Evolutionary conservation across 2,797 vertebrate genomes (phyloP), one percentile per base, ranked within the genome.

Genomic region (Sebastolobus altivelis): DNA sequence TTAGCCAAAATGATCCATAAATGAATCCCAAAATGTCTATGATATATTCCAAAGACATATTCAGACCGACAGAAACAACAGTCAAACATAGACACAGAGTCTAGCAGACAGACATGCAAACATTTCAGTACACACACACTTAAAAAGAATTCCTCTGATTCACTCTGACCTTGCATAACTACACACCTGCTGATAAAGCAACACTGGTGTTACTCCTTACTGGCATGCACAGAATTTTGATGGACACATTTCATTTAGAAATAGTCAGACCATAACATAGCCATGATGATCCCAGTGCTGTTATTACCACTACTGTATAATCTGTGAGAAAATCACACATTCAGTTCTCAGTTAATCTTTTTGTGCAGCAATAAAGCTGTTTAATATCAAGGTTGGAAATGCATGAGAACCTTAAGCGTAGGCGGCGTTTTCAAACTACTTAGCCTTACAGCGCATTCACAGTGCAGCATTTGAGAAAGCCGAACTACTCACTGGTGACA

Each of bases 131-230:
- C 31, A 68, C 63, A 80, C 38, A 66, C 46, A 74, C 38, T 61
- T 35, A 66, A 35, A 18, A 71, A 72, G 31, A 81, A 89, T 89
- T 88, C 65, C 73, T 89, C 74, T 38, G 35, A 83, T 87, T 88
- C 82, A 81, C 31, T 76, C 74, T 82, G 85, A 83, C 88, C 86
- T 89, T 83, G 84, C 63, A 80, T 69, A 87, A 75, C 72, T 58
- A 56, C 81, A 88, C 80, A 92, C 85, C 86, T 87, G 85, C 79
- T 80, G 88, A 90, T 86, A 80, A 84, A 74, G 72, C 59, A 83
- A 25, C 63, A 16, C 43, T 63, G 29, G 37, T 18, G 13, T 72
- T 40, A 18, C 54, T 80, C 65, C 46, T 27, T 72, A 22, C 25
- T 35, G 77, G 38, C 73, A 79, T 76, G 75, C 46, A 46, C 14